phyloP scores from a whole-genome alignment of 2,888 invertebrate genomes.

The Yponomeuta cagnagella region DNA sequence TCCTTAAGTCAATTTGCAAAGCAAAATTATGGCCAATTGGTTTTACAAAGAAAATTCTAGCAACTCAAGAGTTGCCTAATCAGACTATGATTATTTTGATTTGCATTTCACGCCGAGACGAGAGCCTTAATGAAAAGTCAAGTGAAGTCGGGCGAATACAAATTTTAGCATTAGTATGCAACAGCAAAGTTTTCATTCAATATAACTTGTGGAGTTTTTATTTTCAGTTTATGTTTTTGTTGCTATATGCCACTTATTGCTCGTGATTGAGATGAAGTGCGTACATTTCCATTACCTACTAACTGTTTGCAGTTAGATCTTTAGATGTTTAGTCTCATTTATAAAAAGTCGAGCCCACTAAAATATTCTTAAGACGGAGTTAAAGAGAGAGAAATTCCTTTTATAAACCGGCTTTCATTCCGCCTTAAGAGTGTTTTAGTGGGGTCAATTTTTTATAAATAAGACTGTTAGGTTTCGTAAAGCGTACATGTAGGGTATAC shows the following conservation, averaged over 20 bases:
- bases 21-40: slow-evolving; percentile 37
- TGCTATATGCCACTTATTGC: slow-evolving; percentile 28
- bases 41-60: slow-evolving; percentile 37
- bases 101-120: slow-evolving; percentile 62
- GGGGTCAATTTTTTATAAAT: no score
- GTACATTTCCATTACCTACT: background rate
- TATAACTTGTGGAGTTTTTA: slow-evolving; percentile 67
- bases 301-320: no score
- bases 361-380: no score
- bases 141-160: slow-evolving; percentile 70
- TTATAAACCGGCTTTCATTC: no score
- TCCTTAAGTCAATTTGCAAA: slow-evolving; percentile 8
- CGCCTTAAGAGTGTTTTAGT: no score
- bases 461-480: no score
- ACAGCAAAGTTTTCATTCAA: slow-evolving; percentile 72
- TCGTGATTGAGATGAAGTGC: slow-evolving; percentile 45
- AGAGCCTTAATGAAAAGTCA: slow-evolving; percentile 71
- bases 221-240: slow-evolving; percentile 45
- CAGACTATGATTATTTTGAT: slow-evolving; percentile 68
- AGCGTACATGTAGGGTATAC: no score
- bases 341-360: no score
- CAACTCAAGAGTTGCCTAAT: slow-evolving; percentile 32
- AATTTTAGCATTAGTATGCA: slow-evolving; percentile 73
- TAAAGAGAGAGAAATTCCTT: no score
- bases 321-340: no score